Percentiles rank a stretch among this genome's conserved stretches.
Conservation (phyloP, 2,888 invertebrate species). For the Meiosimyza decipiens region DNA sequence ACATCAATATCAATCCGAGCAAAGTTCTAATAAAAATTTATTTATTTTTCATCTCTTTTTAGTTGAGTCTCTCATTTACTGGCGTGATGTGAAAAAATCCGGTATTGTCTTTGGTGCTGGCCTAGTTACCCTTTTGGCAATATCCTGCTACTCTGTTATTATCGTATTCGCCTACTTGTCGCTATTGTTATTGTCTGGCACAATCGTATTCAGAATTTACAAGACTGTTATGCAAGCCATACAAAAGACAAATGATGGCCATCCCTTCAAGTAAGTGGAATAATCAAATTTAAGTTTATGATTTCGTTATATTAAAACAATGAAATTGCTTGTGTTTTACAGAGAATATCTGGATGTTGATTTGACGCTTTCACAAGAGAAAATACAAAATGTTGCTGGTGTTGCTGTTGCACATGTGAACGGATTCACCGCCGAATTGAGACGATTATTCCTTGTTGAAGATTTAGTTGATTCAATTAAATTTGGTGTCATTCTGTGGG, state of each 20-base stretch:
- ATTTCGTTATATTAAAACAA: too few species aligned
- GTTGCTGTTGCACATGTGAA: conserved; percentile 89
- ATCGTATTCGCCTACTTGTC: conserved; percentile 94
- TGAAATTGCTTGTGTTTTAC: conserved; percentile 48
- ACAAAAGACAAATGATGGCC: conserved; percentile 95
- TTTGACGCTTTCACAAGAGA: conserved; percentile 88
- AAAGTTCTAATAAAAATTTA: conserved; percentile 8
- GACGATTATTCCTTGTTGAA: conserved; percentile 95
- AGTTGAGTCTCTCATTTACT: conserved; percentile 97
- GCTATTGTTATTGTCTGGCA: conserved; percentile 84
- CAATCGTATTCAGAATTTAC: conserved; percentile 95
- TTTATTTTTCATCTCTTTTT: conserved; percentile 64
- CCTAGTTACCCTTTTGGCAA: conserved; percentile 88
- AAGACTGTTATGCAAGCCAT: conserved; percentile 94
- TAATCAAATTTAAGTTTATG: neutral
- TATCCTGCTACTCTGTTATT: conserved; percentile 95
- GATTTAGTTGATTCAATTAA: conserved; percentile 96
- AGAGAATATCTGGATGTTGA: conserved; percentile 89
- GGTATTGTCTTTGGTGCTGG: conserved; percentile 93
- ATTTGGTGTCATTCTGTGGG: conserved; percentile 95
- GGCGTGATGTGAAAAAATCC: conserved; percentile 95
- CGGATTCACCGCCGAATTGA: conserved; percentile 82
- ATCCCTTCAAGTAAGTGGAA: conserved; percentile 92
- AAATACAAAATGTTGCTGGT: conserved; percentile 89
- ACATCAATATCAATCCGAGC: neutral